Evolutionary conservation across 2,888 invertebrate genomes (phyloP), one percentile per base, ranked within the genome.

Genomic region (Griposia aprilina): DNA sequence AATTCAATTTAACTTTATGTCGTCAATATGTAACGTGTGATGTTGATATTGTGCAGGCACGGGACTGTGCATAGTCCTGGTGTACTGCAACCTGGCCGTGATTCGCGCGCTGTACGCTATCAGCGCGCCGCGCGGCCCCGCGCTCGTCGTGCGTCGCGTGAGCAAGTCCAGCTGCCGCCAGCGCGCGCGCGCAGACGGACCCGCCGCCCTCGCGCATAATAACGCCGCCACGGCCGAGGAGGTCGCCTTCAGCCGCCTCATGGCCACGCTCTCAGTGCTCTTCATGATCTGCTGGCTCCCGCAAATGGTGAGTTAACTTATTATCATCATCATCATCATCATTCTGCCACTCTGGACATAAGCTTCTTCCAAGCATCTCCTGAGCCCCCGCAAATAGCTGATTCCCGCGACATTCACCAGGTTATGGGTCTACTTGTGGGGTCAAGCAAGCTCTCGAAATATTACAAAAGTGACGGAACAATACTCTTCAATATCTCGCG

Each of bases 231-330:
- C 98, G 0, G 97, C 98, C 1, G 98, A 99, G 92, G 99, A 99
- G 94, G 97, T 98, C 72, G 98, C 98, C 82, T 99, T 99, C 94
- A 98, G 98, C 87, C 97, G 98, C 89, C 97, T 99, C 65, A 99
- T 99, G 99, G 98, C 98, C 2, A 97, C 98, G 72, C 97, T 99
- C 63, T 98, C 98, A 85, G 97, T 98, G 84, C 97, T 98, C 50
- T 99, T 98, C 93, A 98, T 98, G 90, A 95, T 98, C 65, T 99
- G 98, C 94, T 99, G 99, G 99, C 97, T 98, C 95, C 99, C 99
- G 45, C 98, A 98, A 94, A 98, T 99, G 98, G 99, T 99, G 92
- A 97, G 97, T 30, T 10, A 13, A 2, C 8, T 45, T 36, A n/a
- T 26, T 55, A 8, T 11, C 52, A 52, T n/a, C 20, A 60, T 11